Conservation (phyloP, 2,888 invertebrate genomes). For the Arctia plantaginis region DNA sequence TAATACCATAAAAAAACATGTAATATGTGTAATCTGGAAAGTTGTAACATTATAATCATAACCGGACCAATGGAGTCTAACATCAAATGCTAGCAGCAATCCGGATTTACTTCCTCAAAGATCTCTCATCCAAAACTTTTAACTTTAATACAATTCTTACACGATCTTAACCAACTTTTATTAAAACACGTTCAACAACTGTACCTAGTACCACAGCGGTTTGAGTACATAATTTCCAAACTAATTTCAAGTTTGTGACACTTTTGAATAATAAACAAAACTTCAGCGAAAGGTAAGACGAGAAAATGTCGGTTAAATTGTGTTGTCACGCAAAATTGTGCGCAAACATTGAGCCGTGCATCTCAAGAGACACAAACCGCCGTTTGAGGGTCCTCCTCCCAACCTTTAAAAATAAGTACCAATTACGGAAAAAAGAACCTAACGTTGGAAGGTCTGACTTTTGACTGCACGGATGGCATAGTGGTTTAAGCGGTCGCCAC, state of each 20-base stretch:
- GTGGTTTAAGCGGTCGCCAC: no score
- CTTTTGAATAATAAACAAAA: constrained; percentile 38
- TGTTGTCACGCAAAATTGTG: neutral
- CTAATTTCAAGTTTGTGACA: constrained; percentile 48
- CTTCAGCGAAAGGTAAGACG: constrained; percentile 22
- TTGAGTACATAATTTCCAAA: constrained; percentile 45
- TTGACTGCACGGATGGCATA: no score
- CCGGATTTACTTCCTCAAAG: neutral
- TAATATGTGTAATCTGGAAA: neutral
- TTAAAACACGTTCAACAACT: constrained; percentile 32
- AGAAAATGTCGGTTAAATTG: constrained; percentile 22
- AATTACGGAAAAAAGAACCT: no score
- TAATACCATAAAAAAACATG: no score
- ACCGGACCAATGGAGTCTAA: neutral
- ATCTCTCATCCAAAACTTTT: neutral
- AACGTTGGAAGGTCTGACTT: no score
- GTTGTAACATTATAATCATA: neutral
- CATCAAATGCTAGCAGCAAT: neutral
- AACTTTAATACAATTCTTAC: neutral
- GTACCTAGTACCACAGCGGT: constrained; percentile 29
- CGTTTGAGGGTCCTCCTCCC: neutral
- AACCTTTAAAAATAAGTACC: no score
- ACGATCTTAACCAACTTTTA: constrained; percentile 20
- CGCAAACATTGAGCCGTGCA: no score
- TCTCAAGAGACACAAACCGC: neutral